Evolutionary conservation across 92 coral and sea anemone genomes (phyloP).

Genomic region (Epizoanthus scotinus): DNA sequence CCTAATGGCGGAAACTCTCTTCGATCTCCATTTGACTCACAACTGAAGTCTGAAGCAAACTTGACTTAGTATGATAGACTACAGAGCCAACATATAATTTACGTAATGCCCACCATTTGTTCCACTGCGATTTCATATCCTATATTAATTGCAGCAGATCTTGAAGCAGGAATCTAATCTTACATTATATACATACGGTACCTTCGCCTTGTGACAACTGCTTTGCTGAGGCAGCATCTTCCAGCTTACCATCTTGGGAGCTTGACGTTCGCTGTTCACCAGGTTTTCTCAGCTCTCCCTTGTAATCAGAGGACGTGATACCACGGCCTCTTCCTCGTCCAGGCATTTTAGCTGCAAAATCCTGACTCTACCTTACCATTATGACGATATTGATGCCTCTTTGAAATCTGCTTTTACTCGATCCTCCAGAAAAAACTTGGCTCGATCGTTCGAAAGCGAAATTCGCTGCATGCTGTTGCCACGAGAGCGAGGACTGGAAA

Average conservation of each 20-base stretch:
- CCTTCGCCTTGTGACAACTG: constrained; percentile 18
- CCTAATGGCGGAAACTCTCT: too few species aligned
- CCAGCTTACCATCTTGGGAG: constrained; percentile 20
- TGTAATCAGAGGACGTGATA: constrained; percentile 26
- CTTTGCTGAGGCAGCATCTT: not conserved
- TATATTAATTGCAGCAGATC: too few species aligned
- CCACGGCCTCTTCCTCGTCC: constrained; percentile 36
- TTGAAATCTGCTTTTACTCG: not conserved
- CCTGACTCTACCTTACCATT: not conserved
- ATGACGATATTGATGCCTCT: not conserved
- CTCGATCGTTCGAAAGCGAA: constrained; percentile 3
- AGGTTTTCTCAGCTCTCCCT: constrained; percentile 29
- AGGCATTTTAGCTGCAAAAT: constrained; percentile 8
- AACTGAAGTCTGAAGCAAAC: too few species aligned
- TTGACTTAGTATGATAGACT: too few species aligned
- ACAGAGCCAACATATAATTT: too few species aligned
- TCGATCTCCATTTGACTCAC: too few species aligned
- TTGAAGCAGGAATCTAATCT: too few species aligned
- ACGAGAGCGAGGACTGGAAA: not conserved
- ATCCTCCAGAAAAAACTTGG: not conserved
- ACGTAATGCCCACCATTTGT: too few species aligned
- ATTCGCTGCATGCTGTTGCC: not conserved
- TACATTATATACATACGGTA: not conserved
- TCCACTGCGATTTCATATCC: too few species aligned
- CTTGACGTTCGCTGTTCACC: constrained; percentile 16